Percentiles rank a stretch among this genome's conserved stretches.
Conservation (phyloP, 2,113 vertebrate species). For the Varanus komodoensis region DNA sequence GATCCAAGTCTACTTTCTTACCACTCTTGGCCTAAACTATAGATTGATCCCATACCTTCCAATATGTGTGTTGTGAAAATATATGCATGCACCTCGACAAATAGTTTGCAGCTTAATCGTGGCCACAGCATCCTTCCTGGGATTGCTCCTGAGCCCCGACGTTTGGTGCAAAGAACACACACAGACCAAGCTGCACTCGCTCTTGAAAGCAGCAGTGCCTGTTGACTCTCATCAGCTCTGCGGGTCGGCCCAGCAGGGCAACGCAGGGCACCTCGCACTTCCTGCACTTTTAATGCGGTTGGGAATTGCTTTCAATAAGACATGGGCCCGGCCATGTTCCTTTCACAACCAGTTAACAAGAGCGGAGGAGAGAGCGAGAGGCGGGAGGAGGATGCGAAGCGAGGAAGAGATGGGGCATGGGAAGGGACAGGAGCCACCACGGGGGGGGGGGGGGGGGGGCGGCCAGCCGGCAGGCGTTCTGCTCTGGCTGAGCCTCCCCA, state of each 20-base stretch:
- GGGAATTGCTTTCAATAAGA: conserved; percentile 14
- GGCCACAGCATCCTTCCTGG: not conserved
- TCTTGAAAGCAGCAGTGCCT: not conserved
- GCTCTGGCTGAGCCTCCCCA: no score
- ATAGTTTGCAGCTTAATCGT: not conserved
- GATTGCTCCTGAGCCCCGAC: not conserved
- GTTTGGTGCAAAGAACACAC: not conserved
- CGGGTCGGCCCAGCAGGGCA: not conserved
- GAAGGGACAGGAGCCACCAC: not conserved
- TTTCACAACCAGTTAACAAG: conserved; percentile 12
- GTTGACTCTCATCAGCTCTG: not conserved
- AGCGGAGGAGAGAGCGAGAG: not conserved
- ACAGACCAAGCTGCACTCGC: not conserved
- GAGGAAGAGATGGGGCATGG: not conserved
- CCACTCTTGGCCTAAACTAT: not conserved
- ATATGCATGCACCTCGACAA: not conserved
- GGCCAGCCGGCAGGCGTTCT: not conserved
- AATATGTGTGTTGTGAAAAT: not conserved
- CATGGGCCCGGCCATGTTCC: not conserved
- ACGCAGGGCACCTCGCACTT: not conserved
- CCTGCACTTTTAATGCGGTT: conserved; percentile 12
- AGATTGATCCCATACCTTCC: not conserved
- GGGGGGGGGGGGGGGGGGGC: not conserved
- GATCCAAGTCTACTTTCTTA: no score
- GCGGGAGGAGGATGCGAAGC: not conserved